These are phyloP conservation scores for Heterodera filipjevi DNA, from an alignment of 2,888 invertebrate species.

Conservation along the genomic window DNA sequence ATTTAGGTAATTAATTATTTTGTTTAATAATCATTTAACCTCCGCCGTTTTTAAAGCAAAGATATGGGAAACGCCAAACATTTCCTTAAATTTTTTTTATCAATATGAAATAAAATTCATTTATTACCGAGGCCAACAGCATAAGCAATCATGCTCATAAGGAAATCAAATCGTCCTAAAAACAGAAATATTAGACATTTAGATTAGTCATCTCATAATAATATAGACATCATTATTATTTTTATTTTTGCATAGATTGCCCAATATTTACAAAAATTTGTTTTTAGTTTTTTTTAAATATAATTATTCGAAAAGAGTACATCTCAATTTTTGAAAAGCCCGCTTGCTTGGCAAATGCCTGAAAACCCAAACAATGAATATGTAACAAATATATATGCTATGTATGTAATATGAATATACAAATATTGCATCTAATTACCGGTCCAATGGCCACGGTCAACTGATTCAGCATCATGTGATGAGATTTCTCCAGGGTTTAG, in stretches of 20 bases:
- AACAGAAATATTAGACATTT: conserved; percentile 49
- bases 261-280: too few species aligned
- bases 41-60: conserved; percentile 65
- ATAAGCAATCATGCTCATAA: conserved; percentile 65
- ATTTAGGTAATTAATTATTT: neutral
- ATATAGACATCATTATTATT: too few species aligned
- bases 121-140: conserved; percentile 62
- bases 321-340: too few species aligned
- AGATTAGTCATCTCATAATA: neutral
- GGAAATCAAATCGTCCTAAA: conserved; percentile 59
- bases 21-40: conserved; percentile 30
- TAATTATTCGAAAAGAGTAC: too few species aligned
- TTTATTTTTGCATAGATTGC: too few species aligned
- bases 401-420: neutral
- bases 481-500: too few species aligned
- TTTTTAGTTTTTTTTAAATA: too few species aligned
- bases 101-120: neutral
- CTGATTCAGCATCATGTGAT: conserved; percentile 44
- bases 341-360: too few species aligned
- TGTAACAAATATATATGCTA: too few species aligned
- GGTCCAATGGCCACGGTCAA: conserved; percentile 60
- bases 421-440: conserved; percentile 36
- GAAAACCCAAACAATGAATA: too few species aligned
- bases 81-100: conserved; percentile 49
- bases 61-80: conserved; percentile 65